Conservation (phyloP, 1,140 invertebrate genomes). For the Oreohelix idahoensis region DNA sequence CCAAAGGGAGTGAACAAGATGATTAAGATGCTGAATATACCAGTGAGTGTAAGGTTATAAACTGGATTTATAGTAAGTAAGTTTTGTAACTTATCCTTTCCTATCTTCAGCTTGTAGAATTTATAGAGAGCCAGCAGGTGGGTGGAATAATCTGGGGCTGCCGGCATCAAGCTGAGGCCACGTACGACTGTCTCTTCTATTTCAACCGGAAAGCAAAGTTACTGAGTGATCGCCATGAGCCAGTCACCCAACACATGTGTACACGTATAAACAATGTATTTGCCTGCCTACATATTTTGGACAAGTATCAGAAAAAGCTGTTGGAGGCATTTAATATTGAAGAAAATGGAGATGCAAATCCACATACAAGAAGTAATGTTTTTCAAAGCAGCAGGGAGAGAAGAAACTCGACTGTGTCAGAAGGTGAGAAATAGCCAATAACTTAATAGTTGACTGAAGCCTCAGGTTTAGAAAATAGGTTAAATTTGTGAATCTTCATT, state of each 20-base stretch:
- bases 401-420: background rate
- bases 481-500: no score
- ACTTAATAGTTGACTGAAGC: no score
- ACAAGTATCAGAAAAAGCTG: constrained; percentile 43
- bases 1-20: background rate
- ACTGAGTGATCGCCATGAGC: constrained; percentile 63
- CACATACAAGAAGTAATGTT: background rate
- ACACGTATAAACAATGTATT: constrained; percentile 62
- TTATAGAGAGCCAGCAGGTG: constrained; percentile 48
- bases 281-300: constrained; percentile 49
- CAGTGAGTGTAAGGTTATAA: no score
- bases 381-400: background rate
- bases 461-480: no score
- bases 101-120: constrained; percentile 53
- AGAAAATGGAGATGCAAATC: background rate
- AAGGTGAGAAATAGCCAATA: background rate
- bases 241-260: constrained; percentile 66
- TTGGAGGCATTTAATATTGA: background rate
- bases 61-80: no score
- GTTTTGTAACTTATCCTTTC: background rate
- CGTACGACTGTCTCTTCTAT: constrained; percentile 56
- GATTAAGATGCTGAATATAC: background rate
- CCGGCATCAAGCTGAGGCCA: constrained; percentile 52
- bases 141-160: constrained; percentile 64
- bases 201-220: constrained; percentile 49